A percentile compares a stretch with the other conserved stretches of the same genome.
Conservation (phyloP, 2,113 vertebrate species). For the Carollia perspicillata region DNA sequence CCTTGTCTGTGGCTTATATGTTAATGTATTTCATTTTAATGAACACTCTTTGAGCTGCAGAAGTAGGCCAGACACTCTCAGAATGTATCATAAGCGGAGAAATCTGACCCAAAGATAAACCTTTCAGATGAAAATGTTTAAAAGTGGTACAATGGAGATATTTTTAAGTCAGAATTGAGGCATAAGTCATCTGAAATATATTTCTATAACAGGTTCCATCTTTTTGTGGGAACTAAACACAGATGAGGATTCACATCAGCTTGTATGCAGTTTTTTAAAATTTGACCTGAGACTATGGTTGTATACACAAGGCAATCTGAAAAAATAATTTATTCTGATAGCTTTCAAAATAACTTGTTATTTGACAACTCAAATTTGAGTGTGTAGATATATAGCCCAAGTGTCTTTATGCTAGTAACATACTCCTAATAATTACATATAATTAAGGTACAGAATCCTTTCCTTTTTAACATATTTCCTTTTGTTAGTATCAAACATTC, state of each 20-base stretch:
- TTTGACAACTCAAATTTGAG: background rate
- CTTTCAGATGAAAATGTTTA: slow-evolving; percentile 64
- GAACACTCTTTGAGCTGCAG: slow-evolving; percentile 57
- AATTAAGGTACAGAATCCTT: slow-evolving; percentile 31
- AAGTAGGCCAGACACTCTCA: slow-evolving; percentile 63
- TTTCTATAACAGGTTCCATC: slow-evolving; percentile 37
- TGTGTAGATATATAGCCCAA: background rate
- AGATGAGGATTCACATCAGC: slow-evolving; percentile 30
- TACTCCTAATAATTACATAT: slow-evolving; percentile 16
- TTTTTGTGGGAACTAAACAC: slow-evolving; percentile 40
- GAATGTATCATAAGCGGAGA: slow-evolving; percentile 55
- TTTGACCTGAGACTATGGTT: background rate
- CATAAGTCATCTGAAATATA: slow-evolving; percentile 62
- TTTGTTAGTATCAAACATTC: slow-evolving; percentile 36
- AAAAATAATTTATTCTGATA: background rate
- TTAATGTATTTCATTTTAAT: slow-evolving; percentile 77
- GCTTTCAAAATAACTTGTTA: slow-evolving; percentile 43
- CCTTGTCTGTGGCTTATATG: slow-evolving; percentile 63
- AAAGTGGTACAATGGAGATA: slow-evolving; percentile 55
- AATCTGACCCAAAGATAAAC: slow-evolving; percentile 67
- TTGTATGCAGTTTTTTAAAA: background rate
- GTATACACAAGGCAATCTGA: background rate
- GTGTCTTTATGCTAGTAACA: background rate
- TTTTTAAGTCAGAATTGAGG: slow-evolving; percentile 67
- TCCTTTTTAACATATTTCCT: background rate